Percentiles rank a stretch among this genome's conserved stretches.
phyloP scores from a whole-genome alignment of 2,797 vertebrate species.

The Spondyliosoma cantharus region DNA sequence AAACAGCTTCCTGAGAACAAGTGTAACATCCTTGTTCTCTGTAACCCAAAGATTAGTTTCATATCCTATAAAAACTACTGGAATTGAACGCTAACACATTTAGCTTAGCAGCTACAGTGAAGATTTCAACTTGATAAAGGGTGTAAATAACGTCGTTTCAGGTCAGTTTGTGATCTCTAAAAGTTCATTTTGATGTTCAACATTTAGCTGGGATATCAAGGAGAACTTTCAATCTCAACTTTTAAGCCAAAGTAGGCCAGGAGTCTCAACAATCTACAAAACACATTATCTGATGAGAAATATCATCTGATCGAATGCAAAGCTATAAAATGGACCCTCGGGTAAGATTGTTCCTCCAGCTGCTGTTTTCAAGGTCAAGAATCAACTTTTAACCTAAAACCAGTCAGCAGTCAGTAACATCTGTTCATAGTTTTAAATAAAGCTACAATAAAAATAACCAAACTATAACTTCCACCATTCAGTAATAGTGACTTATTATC shows the following conservation, averaged over 20 bases:
- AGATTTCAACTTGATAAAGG: too few species aligned
- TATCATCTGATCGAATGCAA: neutral
- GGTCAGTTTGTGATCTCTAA: too few species aligned
- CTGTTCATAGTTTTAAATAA: neutral
- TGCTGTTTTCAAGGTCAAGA: conserved; percentile 2
- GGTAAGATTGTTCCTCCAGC: neutral
- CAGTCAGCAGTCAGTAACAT: neutral
- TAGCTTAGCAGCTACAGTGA: too few species aligned
- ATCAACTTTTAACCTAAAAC: neutral
- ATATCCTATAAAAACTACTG: too few species aligned
- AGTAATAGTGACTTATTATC: neutral
- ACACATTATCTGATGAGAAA: too few species aligned
- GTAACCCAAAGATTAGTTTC: too few species aligned
- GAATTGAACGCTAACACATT: too few species aligned
- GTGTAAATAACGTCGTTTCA: too few species aligned
- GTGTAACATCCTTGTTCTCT: too few species aligned
- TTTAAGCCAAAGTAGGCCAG: neutral
- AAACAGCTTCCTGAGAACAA: too few species aligned
- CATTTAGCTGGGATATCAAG: neutral
- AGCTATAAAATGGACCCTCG: neutral
- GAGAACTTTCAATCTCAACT: neutral
- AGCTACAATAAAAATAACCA: neutral
- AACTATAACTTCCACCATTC: neutral
- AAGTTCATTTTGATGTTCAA: neutral
- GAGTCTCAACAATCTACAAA: neutral